phyloP scores from a whole-genome alignment of 2,888 invertebrate genomes.

The Hirtodrosophila histrioides region DNA sequence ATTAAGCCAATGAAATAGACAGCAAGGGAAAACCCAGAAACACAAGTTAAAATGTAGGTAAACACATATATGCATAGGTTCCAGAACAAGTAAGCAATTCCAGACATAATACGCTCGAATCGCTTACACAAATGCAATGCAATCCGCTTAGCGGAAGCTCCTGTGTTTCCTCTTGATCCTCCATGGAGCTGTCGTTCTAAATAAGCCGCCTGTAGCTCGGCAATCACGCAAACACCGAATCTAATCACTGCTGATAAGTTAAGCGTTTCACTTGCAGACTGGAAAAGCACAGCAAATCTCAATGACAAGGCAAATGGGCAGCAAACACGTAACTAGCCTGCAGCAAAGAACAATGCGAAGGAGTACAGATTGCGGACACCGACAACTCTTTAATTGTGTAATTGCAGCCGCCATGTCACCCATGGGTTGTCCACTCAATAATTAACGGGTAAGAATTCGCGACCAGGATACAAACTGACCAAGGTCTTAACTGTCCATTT shows the following conservation, averaged over 20 bases:
- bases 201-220: constrained; percentile 6
- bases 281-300: constrained; percentile 20
- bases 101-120: constrained; percentile 21
- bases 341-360: background rate
- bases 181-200: background rate
- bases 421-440: constrained; percentile 12
- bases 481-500: too few relatives aligned
- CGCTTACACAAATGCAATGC: constrained; percentile 34
- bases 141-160: constrained; percentile 52
- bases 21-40: background rate
- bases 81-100: constrained; percentile 8
- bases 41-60: background rate
- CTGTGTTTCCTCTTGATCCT: background rate
- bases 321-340: background rate
- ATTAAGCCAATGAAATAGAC: constrained; percentile 1
- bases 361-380: background rate
- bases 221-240: constrained; percentile 38
- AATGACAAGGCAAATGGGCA: background rate
- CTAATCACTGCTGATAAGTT: constrained; percentile 67
- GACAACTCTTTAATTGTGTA: constrained; percentile 20
- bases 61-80: constrained; percentile 6
- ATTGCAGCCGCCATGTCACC: constrained; percentile 22
- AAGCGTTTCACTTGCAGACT: constrained; percentile 48
- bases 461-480: background rate
- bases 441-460: background rate